Evolutionary conservation across 2,888 invertebrate genomes (phyloP), one percentile per base, ranked within the genome.

Genomic region (Subacronicta megacephala): DNA sequence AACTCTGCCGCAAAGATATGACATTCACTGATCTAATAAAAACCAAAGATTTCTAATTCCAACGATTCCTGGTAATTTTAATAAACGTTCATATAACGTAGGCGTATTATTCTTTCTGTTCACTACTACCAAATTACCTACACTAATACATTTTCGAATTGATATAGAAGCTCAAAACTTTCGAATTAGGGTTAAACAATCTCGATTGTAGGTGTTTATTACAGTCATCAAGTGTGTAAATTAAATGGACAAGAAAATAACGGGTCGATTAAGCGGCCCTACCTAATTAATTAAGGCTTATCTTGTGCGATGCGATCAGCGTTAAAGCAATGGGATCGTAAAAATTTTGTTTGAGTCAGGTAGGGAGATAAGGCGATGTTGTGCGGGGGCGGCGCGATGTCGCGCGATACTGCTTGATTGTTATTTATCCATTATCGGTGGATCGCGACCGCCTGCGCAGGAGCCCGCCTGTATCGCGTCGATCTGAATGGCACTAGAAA

Each of bases 261-360:
- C 83, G 81, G 83, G 82, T 83, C 84, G 84, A 86, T 85, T 85
- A 85, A 83, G 80, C 78, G 72, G 77, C 76, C 79, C 85, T 82
- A 80, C 85, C 87, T 87, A 87, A 88, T 88, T 88, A 88, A 88
- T 88, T 87, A 87, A 82, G 76, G 84, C 82, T 88, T 88, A 88
- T 88, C 87, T 82, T 72, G 58, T 57, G 41, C 62, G 84, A 80
- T 83, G 78, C 79, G 84, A 84, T 86, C 85, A 80, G 82, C 83
- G 80, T 83, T 80, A 81, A 78, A 78, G 85, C 83, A 80, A 82
- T 83, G 84, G 80, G 82, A 84, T 85, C 84, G 85, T 86, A 85
- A 87, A 87, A 87, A 83, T 83, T 81, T 81, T 83, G 81, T 81
- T 80, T 78, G 71, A 80, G 78, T 76, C 84, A 83, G 83, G 84